Percentiles rank a stretch among this genome's conserved stretches.
These are phyloP conservation scores for Ibidorhyncha struthersii DNA, from an alignment of 2,113 vertebrate species.

Conservation along the genomic window DNA sequence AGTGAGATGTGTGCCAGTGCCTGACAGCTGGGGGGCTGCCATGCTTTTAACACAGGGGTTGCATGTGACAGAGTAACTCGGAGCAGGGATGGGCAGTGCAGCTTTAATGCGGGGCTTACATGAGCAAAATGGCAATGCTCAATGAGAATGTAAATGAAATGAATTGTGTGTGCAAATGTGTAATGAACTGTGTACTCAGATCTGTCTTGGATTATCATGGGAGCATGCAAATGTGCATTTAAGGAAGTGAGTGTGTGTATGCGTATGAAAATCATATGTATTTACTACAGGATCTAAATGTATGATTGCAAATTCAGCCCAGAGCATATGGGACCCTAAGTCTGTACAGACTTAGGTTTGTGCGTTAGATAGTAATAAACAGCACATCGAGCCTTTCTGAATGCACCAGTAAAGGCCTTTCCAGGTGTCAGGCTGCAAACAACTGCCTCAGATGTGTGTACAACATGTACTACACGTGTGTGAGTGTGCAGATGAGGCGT, in stretches of 20 bases:
- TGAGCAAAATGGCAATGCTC: constrained; percentile 28
- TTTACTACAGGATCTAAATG: not conserved
- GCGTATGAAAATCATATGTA: constrained; percentile 23
- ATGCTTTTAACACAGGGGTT: not conserved
- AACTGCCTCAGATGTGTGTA: not conserved
- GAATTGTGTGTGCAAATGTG: constrained; percentile 62
- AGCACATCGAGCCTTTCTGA: not conserved
- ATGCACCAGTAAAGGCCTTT: not conserved
- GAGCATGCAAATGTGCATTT: constrained; percentile 17
- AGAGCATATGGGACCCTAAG: not conserved
- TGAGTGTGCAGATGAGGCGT: not conserved
- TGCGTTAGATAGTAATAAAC: not conserved
- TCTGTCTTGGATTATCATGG: constrained; percentile 26
- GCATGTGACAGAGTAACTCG: not conserved
- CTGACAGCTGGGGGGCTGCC: not conserved
- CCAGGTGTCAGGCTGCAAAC: not conserved
- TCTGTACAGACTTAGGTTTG: not conserved
- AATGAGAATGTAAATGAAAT: constrained; percentile 53
- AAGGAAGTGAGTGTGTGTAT: not conserved
- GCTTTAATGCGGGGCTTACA: not conserved
- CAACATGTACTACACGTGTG: not conserved
- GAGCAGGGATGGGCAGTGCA: not conserved
- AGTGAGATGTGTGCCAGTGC: not conserved
- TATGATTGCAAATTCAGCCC: not conserved
- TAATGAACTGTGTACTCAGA: constrained; percentile 47